phyloP scores from a whole-genome alignment of 1,140 invertebrate species.

The Zophobas morio region DNA sequence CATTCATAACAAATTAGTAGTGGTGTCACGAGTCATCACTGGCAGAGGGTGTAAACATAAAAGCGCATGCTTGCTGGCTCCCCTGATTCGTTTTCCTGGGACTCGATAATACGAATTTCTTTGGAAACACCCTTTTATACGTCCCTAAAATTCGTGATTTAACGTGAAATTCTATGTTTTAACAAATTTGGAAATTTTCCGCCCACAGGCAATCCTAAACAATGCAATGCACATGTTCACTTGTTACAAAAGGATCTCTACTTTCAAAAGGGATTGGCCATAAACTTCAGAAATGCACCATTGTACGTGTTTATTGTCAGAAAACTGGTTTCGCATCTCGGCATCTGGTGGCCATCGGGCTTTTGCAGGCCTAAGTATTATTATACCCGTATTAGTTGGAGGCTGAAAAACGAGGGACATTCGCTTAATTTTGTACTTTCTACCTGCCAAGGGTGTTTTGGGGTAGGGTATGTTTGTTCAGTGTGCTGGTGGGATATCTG shows the following conservation, averaged over 20 bases:
- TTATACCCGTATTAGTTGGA: constrained; percentile 29
- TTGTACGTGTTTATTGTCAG: constrained; percentile 19
- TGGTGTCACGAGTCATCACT: not conserved
- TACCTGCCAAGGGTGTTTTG: constrained; percentile 29
- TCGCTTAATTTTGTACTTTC: constrained; percentile 30
- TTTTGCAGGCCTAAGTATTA: constrained; percentile 21
- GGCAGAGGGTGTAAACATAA: constrained; percentile 5
- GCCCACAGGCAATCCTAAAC: not conserved
- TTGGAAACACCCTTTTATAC: constrained; percentile 4
- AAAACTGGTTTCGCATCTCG: constrained; percentile 33
- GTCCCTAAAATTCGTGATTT: not conserved
- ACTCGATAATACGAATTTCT: constrained; percentile 25
- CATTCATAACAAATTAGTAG: too few relatives aligned
- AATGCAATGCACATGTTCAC: constrained; percentile 11
- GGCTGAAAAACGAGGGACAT: constrained; percentile 23
- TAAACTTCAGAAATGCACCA: constrained; percentile 13
- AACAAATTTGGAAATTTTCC: not conserved
- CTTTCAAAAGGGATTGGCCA: constrained; percentile 16
- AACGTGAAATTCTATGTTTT: not conserved
- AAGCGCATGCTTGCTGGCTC: constrained; percentile 11
- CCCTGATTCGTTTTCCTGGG: constrained; percentile 15
- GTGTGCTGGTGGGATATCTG: not conserved
- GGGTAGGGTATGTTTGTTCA: constrained; percentile 36
- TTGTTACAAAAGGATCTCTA: constrained; percentile 16
- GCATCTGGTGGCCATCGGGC: constrained; percentile 34